Base-by-base conservation (phyloP, 2,113 vertebrate species). In the Pygoscelis antarcticus region DNA sequence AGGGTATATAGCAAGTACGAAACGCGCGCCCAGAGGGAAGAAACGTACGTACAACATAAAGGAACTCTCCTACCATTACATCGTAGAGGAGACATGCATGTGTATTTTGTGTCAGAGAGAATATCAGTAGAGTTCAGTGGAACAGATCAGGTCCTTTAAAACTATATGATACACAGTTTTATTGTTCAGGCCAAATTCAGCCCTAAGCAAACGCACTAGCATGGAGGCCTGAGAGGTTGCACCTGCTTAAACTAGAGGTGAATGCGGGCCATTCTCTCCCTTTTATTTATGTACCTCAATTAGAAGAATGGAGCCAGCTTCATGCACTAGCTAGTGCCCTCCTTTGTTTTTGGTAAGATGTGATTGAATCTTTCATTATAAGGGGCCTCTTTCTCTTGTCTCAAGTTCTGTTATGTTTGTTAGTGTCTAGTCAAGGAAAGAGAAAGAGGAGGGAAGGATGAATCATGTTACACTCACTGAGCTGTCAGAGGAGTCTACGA, bases 351-450 rank as follows among this genome's bases (percentile, higher is more conserved):
- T 95, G 78, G 26, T 21, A 54, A 91, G 75, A 55, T 78, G 79
- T 86, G 75, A 69, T 81, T 86, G 75, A 81, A 78, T 83, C 75
- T 91, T 90, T 86, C 82, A n/a, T 80, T 93, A 14, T n/a, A 61
- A 70, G 64, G 78, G 90, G 84, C 87, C 81, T 94, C 95, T 40
- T 79, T 78, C 27, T 74, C 92, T 76, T 87, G 89, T 96, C 94
- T 97, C 87, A 66, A 40, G 51, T 60, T 93, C 75, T 93, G 84
- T 66, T 96, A 13, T 65, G 77, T 96, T 96, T 95, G 81, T 95
- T 97, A 83, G 87, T 92, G 95, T 95, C 94, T 96, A 91, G 94
- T 93, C 87, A 94, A 93, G 79, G 84, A 89, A 88, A 55, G 89
- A 95, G 87, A 89, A 95, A 12, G 70, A 88, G 80, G 83, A 94